Evolutionary conservation across 2,888 invertebrate genomes (phyloP).

Genomic region (Cephus rjabovi): DNA sequence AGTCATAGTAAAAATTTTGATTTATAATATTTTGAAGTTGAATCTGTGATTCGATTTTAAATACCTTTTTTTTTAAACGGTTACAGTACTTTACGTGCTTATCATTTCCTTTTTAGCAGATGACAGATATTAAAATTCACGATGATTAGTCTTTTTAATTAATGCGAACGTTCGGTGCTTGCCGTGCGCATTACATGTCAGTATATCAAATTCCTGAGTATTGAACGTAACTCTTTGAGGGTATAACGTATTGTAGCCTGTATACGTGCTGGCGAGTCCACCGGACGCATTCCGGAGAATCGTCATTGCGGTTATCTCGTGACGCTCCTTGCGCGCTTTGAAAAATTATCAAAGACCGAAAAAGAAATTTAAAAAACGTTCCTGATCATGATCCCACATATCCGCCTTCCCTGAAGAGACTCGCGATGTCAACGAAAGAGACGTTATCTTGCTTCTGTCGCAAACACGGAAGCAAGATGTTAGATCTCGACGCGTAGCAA

Average conservation of each 20-base stretch:
- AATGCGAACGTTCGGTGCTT: background rate
- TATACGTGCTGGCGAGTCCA: constrained; percentile 37
- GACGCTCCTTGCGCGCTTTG: constrained; percentile 44
- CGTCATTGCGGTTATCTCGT: constrained; percentile 35
- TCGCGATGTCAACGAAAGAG: background rate
- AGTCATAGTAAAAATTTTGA: background rate
- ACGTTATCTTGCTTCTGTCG: background rate
- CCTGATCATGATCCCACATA: background rate
- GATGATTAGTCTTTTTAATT: background rate
- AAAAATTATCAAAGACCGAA: background rate
- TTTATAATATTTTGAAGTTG: background rate
- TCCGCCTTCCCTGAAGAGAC: background rate
- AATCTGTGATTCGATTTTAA: background rate
- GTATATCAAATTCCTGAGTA: background rate
- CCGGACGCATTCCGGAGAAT: constrained; percentile 57
- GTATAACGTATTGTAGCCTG: background rate
- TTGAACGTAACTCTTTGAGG: background rate
- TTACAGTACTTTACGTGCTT: background rate
- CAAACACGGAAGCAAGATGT: background rate
- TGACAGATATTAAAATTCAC: background rate
- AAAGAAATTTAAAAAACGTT: background rate
- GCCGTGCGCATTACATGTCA: background rate
- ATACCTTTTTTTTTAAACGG: background rate
- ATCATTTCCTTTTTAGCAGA: background rate
- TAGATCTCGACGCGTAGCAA: background rate